phyloP scores from a whole-genome alignment of 2,888 invertebrate species.

The Tuberolachnus salignus region DNA sequence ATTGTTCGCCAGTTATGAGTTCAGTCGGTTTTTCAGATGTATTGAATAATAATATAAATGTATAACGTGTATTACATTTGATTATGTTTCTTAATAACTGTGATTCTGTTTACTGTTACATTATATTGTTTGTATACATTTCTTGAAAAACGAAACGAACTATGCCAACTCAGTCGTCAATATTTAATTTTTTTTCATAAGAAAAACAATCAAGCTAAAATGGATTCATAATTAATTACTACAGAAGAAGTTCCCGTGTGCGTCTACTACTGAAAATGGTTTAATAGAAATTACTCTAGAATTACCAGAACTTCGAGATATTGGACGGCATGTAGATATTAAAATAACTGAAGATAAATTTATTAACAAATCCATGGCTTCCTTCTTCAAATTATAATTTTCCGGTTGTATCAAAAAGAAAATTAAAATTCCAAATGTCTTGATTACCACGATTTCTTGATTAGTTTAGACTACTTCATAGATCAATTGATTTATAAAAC shows the following conservation, averaged over 20 bases:
- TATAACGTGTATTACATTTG: not conserved
- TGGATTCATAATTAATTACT: slow-evolving; percentile 16
- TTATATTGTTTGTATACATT: not conserved
- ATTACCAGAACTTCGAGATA: too few species aligned
- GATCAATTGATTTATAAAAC: too few species aligned
- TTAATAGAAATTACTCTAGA: not conserved
- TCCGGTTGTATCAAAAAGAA: not conserved
- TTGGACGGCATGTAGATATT: too few species aligned
- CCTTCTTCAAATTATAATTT: too few species aligned
- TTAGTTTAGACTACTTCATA: too few species aligned
- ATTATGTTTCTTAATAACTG: not conserved
- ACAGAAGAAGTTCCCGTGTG: slow-evolving; percentile 1
- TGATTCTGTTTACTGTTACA: not conserved
- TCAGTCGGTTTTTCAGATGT: slow-evolving; percentile 9
- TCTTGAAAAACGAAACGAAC: slow-evolving; percentile 9
- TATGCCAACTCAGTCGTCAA: slow-evolving; percentile 15
- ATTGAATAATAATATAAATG: not conserved
- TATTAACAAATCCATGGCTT: too few species aligned
- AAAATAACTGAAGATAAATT: too few species aligned
- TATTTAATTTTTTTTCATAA: slow-evolving; percentile 20
- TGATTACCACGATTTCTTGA: too few species aligned
- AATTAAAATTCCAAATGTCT: too few species aligned
- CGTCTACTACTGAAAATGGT: not conserved
- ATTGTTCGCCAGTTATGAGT: not conserved
- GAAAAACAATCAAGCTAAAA: slow-evolving; percentile 11